phyloP scores from a whole-genome alignment of 2,113 vertebrate species.

The Polyodon spathula region DNA sequence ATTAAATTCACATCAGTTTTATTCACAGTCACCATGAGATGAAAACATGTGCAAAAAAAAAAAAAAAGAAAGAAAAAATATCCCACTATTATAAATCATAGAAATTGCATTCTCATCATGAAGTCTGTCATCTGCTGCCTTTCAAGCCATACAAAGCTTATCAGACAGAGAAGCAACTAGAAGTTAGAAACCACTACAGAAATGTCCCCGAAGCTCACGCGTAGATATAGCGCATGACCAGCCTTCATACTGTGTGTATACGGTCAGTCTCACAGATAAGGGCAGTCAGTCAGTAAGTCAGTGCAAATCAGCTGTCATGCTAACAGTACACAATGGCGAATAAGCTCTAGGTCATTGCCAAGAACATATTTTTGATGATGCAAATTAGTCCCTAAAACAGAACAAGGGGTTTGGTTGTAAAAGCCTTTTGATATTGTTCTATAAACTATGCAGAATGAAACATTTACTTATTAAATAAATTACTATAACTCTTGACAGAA shows the following conservation, averaged over 20 bases:
- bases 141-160: constrained; percentile 3
- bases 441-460: background rate
- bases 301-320: background rate
- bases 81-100: no score
- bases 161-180: background rate
- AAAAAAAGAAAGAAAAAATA: no score
- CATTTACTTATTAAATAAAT: background rate
- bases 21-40: no score
- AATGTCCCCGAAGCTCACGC: constrained; percentile 1
- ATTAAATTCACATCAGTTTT: no score
- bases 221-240: background rate
- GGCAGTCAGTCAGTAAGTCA: background rate
- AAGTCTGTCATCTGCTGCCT: background rate
- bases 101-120: no score
- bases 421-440: background rate
- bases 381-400: constrained; percentile 1
- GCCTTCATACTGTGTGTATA: background rate
- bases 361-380: background rate
- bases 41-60: no score
- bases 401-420: background rate
- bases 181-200: background rate
- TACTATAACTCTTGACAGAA: background rate
- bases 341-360: background rate
- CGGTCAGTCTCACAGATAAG: background rate
- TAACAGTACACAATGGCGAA: background rate